phyloP scores from a whole-genome alignment of 2,113 vertebrate species.

The Pygoscelis antarcticus region DNA sequence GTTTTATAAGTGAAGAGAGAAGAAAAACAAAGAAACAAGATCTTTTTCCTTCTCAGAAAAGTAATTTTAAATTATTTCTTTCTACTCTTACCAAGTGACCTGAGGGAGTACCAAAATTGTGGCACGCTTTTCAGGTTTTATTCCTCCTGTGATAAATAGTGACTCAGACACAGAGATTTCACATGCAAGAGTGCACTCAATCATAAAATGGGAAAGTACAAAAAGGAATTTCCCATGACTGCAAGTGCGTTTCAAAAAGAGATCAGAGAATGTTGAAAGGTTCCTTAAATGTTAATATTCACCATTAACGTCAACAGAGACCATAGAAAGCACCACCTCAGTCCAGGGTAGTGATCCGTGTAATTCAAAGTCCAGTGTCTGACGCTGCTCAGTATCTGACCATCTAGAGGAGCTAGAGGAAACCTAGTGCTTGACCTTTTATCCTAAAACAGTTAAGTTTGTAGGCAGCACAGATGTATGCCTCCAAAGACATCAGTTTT shows the following conservation, averaged over 20 bases:
- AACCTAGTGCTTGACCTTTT: neutral
- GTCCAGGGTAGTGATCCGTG: neutral
- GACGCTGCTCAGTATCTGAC: neutral
- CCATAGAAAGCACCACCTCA: neutral
- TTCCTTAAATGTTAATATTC: neutral
- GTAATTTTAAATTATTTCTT: neutral
- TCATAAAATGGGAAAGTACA: constrained; percentile 18
- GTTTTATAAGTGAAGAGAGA: neutral
- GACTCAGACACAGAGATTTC: neutral
- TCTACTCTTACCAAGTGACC: neutral
- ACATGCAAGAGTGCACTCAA: neutral
- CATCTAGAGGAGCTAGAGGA: neutral
- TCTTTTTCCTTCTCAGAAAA: neutral
- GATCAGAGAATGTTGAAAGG: neutral
- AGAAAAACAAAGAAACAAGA: neutral
- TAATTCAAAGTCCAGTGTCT: neutral
- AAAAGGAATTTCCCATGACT: constrained; percentile 16
- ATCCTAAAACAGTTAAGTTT: neutral
- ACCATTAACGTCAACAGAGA: neutral
- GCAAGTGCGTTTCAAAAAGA: neutral
- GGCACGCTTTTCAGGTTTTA: constrained; percentile 39
- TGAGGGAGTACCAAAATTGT: neutral
- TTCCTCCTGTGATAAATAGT: neutral
- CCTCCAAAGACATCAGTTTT: neutral
- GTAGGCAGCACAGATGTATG: neutral